A percentile compares a stretch with the other conserved stretches of the same genome.
These are phyloP conservation scores for Hippocampus mohnikei DNA, from an alignment of 2,113 vertebrate species.

Conservation along the genomic window DNA sequence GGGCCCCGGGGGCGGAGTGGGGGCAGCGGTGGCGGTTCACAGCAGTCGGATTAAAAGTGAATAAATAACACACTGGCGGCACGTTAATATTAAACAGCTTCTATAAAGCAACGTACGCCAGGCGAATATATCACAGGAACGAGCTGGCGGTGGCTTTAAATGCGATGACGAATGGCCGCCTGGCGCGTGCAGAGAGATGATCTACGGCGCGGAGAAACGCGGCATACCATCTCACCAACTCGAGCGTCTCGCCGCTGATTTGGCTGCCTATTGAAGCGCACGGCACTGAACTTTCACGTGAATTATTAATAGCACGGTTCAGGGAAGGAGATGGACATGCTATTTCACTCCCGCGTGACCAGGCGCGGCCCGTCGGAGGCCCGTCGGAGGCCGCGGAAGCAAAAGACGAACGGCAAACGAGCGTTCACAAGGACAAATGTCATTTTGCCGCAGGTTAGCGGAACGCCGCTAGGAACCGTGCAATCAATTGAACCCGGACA, in stretches of 20 bases:
- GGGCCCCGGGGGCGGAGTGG: not conserved
- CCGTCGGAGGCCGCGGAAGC: constrained; percentile 30
- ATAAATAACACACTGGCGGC: constrained; percentile 50
- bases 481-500: not conserved
- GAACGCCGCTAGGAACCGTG: not conserved
- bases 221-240: constrained; percentile 47
- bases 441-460: not conserved
- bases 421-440: not conserved
- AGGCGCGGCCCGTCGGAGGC: constrained; percentile 46
- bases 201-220: constrained; percentile 38
- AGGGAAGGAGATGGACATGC: constrained; percentile 58
- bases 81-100: constrained; percentile 56
- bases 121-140: constrained; percentile 37
- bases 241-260: constrained; percentile 67
- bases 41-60: constrained; percentile 40
- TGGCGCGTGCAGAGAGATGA: constrained; percentile 20
- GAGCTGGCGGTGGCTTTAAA: constrained; percentile 37
- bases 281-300: constrained; percentile 69
- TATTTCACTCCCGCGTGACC: constrained; percentile 55
- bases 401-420: no score
- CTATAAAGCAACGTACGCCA: constrained; percentile 33
- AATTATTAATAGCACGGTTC: constrained; percentile 71
- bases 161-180: constrained; percentile 48
- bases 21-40: not conserved
- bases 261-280: constrained; percentile 69